phyloP scores from a whole-genome alignment of 1,140 invertebrate genomes.

The Apis florea region DNA sequence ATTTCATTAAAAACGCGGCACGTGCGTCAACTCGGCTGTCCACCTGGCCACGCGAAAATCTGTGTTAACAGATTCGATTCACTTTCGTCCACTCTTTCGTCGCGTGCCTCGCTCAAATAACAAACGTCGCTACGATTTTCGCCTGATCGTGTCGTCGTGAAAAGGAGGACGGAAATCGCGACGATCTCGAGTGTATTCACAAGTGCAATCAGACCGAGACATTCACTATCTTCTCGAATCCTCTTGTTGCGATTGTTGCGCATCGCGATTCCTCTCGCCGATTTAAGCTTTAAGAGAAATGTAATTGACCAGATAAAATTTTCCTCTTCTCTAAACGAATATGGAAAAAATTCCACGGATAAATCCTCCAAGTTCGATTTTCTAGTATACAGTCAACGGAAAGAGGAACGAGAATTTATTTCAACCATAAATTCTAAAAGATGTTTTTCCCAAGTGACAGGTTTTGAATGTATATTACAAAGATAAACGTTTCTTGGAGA shows the following conservation, averaged over 20 bases:
- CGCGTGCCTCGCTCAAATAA: slow-evolving; percentile 47
- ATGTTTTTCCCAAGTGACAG: too few species aligned
- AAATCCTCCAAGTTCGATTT: not conserved
- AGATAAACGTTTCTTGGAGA: not conserved
- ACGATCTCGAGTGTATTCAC: slow-evolving; percentile 28
- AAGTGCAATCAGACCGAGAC: slow-evolving; percentile 59
- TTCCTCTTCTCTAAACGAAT: not conserved
- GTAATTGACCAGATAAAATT: not conserved
- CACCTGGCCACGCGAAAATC: slow-evolving; percentile 35
- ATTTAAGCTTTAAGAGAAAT: not conserved
- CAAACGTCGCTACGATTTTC: slow-evolving; percentile 43
- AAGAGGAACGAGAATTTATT: too few species aligned
- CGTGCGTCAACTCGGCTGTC: slow-evolving; percentile 32
- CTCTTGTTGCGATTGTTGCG: not conserved
- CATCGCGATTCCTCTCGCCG: not conserved
- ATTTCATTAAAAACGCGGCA: slow-evolving; percentile 52
- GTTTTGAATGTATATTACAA: not conserved
- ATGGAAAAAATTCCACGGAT: not conserved
- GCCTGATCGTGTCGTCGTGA: not conserved
- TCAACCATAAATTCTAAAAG: too few species aligned
- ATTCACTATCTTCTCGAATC: slow-evolving; percentile 5
- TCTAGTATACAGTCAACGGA: too few species aligned
- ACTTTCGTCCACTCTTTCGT: slow-evolving; percentile 53
- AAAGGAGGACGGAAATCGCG: slow-evolving; percentile 32
- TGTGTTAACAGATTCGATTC: slow-evolving; percentile 40